Percentiles rank a stretch among this genome's conserved stretches.
Conservation (phyloP, 2,888 invertebrate genomes). For the Entomobrya proxima region DNA sequence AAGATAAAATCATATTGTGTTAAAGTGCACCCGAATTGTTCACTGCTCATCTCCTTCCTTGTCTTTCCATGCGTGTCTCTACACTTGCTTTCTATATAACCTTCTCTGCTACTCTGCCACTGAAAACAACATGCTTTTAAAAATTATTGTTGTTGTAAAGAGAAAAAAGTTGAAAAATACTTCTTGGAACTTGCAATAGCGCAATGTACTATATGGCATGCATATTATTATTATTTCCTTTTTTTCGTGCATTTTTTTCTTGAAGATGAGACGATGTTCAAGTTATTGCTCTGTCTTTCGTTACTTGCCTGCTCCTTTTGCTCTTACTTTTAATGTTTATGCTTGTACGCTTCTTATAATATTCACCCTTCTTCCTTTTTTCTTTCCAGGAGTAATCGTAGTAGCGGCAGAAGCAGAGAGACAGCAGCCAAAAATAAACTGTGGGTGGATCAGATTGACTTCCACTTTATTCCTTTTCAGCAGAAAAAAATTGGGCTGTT, state of each 20-base stretch:
- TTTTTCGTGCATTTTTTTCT: slow-evolving; percentile 9
- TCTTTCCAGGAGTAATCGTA: neutral
- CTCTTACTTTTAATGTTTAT: neutral
- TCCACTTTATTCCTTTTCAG: slow-evolving; percentile 45
- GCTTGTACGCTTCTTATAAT: slow-evolving; percentile 1
- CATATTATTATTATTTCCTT: slow-evolving; percentile 12
- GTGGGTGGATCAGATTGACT: slow-evolving; percentile 66
- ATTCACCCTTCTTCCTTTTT: slow-evolving; percentile 37
- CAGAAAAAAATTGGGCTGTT: slow-evolving; percentile 36
- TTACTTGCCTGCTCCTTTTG: slow-evolving; percentile 20
- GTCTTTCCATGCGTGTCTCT: slow-evolving; percentile 13
- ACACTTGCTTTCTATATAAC: neutral
- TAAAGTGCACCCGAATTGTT: slow-evolving; percentile 20
- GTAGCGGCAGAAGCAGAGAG: slow-evolving; percentile 42
- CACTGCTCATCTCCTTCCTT: neutral
- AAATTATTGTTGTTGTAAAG: slow-evolving; percentile 42
- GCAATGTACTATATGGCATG: neutral
- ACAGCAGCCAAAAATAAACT: slow-evolving; percentile 63
- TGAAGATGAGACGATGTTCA: neutral
- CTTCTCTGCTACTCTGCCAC: neutral
- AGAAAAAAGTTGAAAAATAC: neutral
- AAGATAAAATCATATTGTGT: slow-evolving; percentile 25
- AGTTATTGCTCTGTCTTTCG: slow-evolving; percentile 58
- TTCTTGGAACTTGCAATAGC: neutral
- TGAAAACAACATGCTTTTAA: slow-evolving; percentile 30